These are phyloP conservation scores for Scaptomyza parva DNA, from an alignment of 2,888 invertebrate species.

Conservation along the genomic window DNA sequence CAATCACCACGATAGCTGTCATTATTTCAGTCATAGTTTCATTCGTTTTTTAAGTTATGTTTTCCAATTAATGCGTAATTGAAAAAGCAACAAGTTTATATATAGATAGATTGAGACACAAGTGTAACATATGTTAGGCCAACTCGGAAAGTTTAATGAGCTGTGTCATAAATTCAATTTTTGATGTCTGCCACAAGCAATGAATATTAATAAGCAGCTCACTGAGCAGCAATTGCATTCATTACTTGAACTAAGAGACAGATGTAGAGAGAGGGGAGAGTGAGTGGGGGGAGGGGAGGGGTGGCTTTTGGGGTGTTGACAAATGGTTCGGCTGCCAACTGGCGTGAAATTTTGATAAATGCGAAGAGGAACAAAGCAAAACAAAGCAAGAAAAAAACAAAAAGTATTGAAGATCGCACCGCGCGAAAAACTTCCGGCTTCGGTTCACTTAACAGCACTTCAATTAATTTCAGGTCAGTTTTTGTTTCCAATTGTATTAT, in stretches of 20 bases:
- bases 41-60: slow-evolving; percentile 29
- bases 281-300: not conserved
- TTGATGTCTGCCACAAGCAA: slow-evolving; percentile 56
- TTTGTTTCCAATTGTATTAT: too few relatives aligned
- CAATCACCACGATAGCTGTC: slow-evolving; percentile 23
- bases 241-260: slow-evolving; percentile 33
- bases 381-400: slow-evolving; percentile 49
- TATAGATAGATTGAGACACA: slow-evolving; percentile 1
- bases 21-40: slow-evolving; percentile 49
- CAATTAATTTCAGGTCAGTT: slow-evolving; percentile 53
- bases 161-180: slow-evolving; percentile 58
- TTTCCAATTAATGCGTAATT: slow-evolving; percentile 38
- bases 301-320: slow-evolving; percentile 53
- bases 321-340: slow-evolving; percentile 62
- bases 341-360: slow-evolving; percentile 66
- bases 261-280: too few relatives aligned
- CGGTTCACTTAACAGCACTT: slow-evolving; percentile 48
- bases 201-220: slow-evolving; percentile 75
- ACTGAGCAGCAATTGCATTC: slow-evolving; percentile 63
- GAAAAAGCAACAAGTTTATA: slow-evolving; percentile 19
- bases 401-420: slow-evolving; percentile 18
- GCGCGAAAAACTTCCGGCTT: slow-evolving; percentile 39
- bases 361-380: slow-evolving; percentile 46
- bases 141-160: slow-evolving; percentile 65
- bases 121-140: slow-evolving; percentile 67